Evolutionary conservation across 2,888 invertebrate genomes (phyloP).

Genomic region (Didymodactylos carnosus): DNA sequence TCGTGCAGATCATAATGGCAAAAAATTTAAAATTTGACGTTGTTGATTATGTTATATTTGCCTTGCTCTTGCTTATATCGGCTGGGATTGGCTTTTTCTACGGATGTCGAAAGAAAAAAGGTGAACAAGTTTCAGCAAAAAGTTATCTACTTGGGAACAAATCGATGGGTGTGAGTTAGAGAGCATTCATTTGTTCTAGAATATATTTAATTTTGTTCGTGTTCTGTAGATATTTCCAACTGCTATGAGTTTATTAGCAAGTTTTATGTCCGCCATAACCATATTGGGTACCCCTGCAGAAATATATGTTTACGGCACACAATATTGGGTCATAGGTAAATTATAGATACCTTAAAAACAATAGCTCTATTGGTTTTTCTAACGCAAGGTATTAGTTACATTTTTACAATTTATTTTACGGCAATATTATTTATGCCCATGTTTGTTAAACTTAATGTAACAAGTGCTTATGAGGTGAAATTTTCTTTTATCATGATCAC

Average conservation of each 20-base stretch:
- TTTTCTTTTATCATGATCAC: background rate
- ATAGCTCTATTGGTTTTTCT: background rate
- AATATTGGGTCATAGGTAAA: constrained; percentile 8
- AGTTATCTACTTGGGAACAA: background rate
- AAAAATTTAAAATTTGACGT: background rate
- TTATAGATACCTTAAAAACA: background rate
- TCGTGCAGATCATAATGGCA: no score
- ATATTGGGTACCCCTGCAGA: constrained; percentile 11
- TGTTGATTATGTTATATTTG: constrained; percentile 11
- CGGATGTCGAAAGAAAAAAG: background rate
- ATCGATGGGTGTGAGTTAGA: background rate
- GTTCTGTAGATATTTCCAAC: constrained; percentile 5
- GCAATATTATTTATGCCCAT: constrained; percentile 7
- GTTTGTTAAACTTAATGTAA: constrained; percentile 4
- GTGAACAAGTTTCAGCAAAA: background rate
- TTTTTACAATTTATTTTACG: constrained; percentile 2
- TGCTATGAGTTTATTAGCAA: constrained; percentile 10
- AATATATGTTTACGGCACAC: constrained; percentile 6
- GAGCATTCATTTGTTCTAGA: background rate
- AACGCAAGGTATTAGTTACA: constrained; percentile 2
- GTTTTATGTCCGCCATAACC: constrained; percentile 12
- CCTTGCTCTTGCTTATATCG: background rate
- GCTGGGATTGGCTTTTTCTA: constrained; percentile 8
- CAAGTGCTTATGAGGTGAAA: constrained; percentile 13
- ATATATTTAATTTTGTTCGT: background rate